Conservation (phyloP, 2,113 vertebrate species). For the Peromyscus maniculatus region DNA sequence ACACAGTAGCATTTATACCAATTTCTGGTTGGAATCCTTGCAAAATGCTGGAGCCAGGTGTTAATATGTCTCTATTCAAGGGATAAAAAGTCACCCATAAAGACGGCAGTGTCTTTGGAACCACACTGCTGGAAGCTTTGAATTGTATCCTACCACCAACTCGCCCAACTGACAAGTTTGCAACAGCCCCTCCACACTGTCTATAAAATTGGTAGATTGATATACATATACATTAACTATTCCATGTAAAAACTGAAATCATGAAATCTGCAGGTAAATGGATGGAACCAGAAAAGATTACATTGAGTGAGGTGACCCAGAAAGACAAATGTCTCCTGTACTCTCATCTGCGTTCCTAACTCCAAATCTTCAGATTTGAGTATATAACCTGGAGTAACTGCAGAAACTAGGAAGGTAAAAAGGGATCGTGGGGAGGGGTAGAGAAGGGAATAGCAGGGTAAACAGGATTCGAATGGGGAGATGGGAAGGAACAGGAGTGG, state of each 20-base stretch:
- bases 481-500: background rate
- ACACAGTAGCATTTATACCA: constrained; percentile 95
- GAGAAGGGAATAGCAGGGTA: background rate
- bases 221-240: background rate
- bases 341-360: background rate
- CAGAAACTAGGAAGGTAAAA: background rate
- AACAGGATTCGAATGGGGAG: background rate
- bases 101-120: constrained; percentile 94
- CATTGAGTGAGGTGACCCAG: background rate
- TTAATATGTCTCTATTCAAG: constrained; percentile 80
- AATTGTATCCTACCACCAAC: constrained; percentile 95
- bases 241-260: background rate
- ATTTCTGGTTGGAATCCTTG: constrained; percentile 99
- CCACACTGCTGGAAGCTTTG: constrained; percentile 95
- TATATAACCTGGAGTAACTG: background rate
- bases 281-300: background rate
- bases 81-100: constrained; percentile 97
- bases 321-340: background rate
- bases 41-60: constrained; percentile 98
- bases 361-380: background rate
- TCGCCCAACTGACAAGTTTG: constrained; percentile 95
- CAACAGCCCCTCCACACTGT: constrained; percentile 96
- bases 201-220: constrained; percentile 94
- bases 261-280: background rate
- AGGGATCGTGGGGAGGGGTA: background rate